Base-by-base conservation (phyloP, 1,140 invertebrate genomes). In the Carcinoscorpius rotundicauda region DNA sequence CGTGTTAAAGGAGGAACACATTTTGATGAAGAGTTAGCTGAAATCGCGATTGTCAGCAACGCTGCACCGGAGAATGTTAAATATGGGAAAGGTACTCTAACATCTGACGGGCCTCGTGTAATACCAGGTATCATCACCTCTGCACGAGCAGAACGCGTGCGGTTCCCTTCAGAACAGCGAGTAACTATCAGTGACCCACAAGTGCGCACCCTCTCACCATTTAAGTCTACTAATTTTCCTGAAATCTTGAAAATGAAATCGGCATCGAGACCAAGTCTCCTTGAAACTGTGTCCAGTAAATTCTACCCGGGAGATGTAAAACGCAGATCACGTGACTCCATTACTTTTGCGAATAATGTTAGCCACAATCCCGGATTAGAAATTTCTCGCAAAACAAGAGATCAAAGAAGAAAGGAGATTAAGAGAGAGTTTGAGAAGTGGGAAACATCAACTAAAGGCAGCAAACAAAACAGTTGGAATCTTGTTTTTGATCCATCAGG, bases 401-500 rank as follows among this genome's bases (percentile, higher is more conserved):
- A 69, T 51, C 64, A 63, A 51, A 78, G 83, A 73, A 76, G 82
- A 67, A 82, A 83, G 79, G 81, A 87, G 76, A 71, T 84, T 69
- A 80, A 84, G 74, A 81, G 83, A 69, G 88, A 87, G 80, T 73
- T 85, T 78, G 73, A 77, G 51, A 76, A 76, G 65, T 76, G 76
- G 73, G 76, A 77, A 58, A 72, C 72, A 2, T 72, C 70, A 48
- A 72, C 73, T 4, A 72, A 70, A 11, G 74, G 71, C 6, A 67
- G 67, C n/a, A 61, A 64, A 49, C 67, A 82, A 4, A 84, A 86
- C 65, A 86, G 88, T 72, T 92, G 90, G 87, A 90, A 89, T 51
- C 93, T 95, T 78, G 91, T 73, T 5, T 73, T 73, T 60, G 72
- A 73, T 64, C 72, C 72, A 10, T 89, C 91, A 63, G 91, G 91